Conservation (phyloP, 2,797 vertebrate genomes). For the Acipenser transmontanus region DNA sequence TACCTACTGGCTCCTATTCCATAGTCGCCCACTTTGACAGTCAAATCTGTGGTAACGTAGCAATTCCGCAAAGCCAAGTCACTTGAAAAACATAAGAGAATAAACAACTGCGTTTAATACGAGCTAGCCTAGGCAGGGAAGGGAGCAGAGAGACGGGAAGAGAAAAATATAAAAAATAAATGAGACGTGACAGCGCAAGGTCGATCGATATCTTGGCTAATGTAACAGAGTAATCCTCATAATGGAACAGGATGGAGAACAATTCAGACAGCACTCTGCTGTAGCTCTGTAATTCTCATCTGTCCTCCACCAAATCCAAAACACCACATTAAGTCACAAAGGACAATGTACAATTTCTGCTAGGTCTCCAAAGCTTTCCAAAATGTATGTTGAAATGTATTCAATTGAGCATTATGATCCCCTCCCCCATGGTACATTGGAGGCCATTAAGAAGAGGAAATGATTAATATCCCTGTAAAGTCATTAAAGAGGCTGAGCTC, state of each 20-base stretch:
- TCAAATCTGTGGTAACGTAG: conserved; percentile 88
- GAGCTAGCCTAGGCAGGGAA: no score
- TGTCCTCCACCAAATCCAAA: background rate
- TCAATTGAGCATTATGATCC: background rate
- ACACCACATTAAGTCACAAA: background rate
- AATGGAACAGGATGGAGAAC: background rate
- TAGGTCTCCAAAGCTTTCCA: background rate
- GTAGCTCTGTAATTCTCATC: no score
- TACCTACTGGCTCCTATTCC: conserved; percentile 85
- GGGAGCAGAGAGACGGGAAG: no score
- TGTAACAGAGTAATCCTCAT: conserved; percentile 14
- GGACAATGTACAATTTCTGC: background rate
- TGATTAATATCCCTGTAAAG: no score
- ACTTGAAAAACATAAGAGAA: conserved; percentile 48
- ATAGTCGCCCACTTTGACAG: conserved; percentile 94
- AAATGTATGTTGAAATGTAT: conserved; percentile 8
- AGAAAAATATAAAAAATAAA: no score
- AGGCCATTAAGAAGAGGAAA: no score
- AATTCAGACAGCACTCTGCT: no score
- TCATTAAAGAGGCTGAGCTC: no score
- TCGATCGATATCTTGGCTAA: conserved; percentile 38
- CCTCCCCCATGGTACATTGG: no score
- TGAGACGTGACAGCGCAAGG: no score
- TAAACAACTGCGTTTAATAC: no score
- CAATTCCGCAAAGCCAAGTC: conserved; percentile 92